Evolutionary conservation across 2,797 vertebrate species (phyloP), one percentile per base, ranked within the genome.

Genomic region (Triplophysa bombifrons): DNA sequence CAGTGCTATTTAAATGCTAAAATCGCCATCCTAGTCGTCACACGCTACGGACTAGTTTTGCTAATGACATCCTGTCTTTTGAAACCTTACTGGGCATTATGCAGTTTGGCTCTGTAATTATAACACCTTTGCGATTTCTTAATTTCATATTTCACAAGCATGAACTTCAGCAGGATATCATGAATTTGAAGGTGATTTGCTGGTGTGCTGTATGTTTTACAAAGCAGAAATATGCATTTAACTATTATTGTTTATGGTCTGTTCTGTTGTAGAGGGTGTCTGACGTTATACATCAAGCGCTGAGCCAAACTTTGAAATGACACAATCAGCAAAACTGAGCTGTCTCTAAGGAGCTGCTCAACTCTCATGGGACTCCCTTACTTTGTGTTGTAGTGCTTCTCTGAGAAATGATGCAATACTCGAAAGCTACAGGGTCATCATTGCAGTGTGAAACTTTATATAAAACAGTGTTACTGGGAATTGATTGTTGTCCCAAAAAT

Each of bases 281-380:
- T 25, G 66, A 48, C 60, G 69, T 67, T 75, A 44, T 72, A 58
- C 69, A 48, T 14, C 30, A 17, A 75, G 58, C 80, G 76, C 68
- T 67, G 13, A 72, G 64, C 81, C 58, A 79, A 82, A 56, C 44
- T n/a, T 63, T 73, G 34, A 80, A 75, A 10, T 84, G 77, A 56
- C 66, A 67, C 75, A 66, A 75, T 81, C 77, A 77, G 66, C 65
- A 74, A 74, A 74, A 27, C 76, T 41, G 77, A 67, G 53, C 34
- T 74, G 53, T 82, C 72, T 82, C 76, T 82, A 41, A 74, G 79
- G 80, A 72, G 64, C 51, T 80, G 51, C 74, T 74, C 67, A 41
- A 67, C 60, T 80, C 82, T 80, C 78, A 67, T 22, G 60, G 68
- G 73, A 78, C 58, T 71, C 72, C 27, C 46, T 82, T 46, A 74